Base-by-base conservation (phyloP, 2,888 invertebrate species). In the Fragum sueziense region DNA sequence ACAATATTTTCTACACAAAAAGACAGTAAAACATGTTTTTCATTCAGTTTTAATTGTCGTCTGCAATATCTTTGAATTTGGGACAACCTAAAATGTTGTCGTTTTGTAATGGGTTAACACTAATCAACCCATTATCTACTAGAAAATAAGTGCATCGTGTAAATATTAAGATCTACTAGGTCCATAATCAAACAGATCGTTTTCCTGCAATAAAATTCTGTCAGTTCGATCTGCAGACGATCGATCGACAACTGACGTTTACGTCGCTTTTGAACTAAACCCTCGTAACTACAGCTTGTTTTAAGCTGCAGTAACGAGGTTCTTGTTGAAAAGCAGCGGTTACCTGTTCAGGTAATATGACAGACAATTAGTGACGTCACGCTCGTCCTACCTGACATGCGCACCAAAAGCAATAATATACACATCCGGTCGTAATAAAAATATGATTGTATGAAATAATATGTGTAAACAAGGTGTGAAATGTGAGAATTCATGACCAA, bases 321-420 rank as follows among this genome's bases (percentile, higher is more conserved):
- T n/a, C n/a, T n/a, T n/a, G n/a, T n/a, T n/a, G n/a, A n/a, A n/a
- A n/a, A n/a, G n/a, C n/a, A n/a, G n/a, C 3, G 22, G 17, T 65
- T 34, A 65, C 65, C 65, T 65, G 65, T 65, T 41, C 37, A 65
- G 65, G 65, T 65, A 41, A 65, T 65, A 41, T 22, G 41, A n/a
- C n/a, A 65, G 41, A 41, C 41, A 65, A 41, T 65, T 41, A 41
- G 65, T 65, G 65, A 65, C 65, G 65, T 65, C 65, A 65, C 27
- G 14, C 41, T 31, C 31, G 22, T 41, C 65, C 41, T 27, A 65
- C 65, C 65, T 65, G 65, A 41, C 65, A 65, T 65, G 65, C 65
- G 65, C 65, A 41, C 11, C 25, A 65, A 65, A 34, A 34, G n/a
- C 6, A 25, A 41, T 3, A 41, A 41, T 4, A 33, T 22, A 65